Percentiles rank a stretch among this genome's conserved stretches.
Conservation (phyloP, 2,113 vertebrate genomes). For the Uria aalge region DNA sequence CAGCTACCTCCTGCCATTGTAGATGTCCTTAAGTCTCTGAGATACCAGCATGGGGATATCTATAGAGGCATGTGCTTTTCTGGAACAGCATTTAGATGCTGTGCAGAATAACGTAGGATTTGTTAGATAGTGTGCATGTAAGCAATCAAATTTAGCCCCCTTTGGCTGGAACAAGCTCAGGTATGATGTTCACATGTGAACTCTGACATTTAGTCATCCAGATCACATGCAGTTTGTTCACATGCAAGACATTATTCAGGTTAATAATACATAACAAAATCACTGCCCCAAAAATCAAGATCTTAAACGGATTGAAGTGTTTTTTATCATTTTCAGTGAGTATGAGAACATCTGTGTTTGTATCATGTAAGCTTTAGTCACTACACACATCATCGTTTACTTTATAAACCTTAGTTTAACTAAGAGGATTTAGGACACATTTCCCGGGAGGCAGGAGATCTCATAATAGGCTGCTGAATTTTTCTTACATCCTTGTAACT, state of each 20-base stretch:
- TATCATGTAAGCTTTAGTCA: neutral
- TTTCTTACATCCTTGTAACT: neutral
- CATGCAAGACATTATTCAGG: neutral
- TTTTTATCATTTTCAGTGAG: neutral
- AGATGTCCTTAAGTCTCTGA: neutral
- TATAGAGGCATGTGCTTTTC: neutral
- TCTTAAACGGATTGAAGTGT: neutral
- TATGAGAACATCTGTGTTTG: neutral
- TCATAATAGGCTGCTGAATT: neutral
- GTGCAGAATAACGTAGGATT: neutral
- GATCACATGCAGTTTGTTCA: neutral
- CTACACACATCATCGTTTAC: neutral
- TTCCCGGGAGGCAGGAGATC: neutral
- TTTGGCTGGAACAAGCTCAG: neutral
- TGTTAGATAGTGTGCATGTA: neutral
- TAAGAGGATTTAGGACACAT: neutral
- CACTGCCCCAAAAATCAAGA: neutral
- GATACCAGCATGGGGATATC: neutral
- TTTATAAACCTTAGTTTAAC: neutral
- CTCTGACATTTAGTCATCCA: neutral
- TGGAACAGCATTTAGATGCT: neutral
- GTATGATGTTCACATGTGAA: neutral
- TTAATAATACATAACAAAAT: neutral
- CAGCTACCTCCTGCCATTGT: neutral
- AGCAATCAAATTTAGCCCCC: neutral